Percentiles rank a stretch among this genome's conserved stretches.
Evolutionary conservation across 1,140 invertebrate species (phyloP).

Genomic region (Ooceraea biroi): DNA sequence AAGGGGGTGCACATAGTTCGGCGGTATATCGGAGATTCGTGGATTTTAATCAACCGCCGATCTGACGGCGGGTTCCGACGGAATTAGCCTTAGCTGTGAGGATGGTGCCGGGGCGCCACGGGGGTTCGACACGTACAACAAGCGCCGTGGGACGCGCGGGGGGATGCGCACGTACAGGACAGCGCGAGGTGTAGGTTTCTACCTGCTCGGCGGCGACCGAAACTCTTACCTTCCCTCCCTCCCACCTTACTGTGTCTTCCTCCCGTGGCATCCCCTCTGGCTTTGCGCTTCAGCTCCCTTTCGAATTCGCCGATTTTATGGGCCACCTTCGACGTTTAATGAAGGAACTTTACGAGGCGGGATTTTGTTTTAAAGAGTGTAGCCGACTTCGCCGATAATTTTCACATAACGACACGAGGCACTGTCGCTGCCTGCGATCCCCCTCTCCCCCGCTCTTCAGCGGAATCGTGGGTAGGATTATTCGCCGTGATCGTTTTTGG

Average conservation of each 20-base stretch:
- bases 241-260: too few relatives aligned
- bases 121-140: slow-evolving; percentile 85
- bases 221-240: neutral
- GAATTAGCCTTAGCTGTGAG: slow-evolving; percentile 79
- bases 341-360: slow-evolving; percentile 85
- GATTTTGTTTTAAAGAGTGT: slow-evolving; percentile 85
- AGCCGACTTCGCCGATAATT: slow-evolving; percentile 81
- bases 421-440: slow-evolving; percentile 29
- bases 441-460: neutral
- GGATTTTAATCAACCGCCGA: slow-evolving; percentile 86
- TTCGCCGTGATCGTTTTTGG: slow-evolving; percentile 26
- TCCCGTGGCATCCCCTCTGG: too few relatives aligned
- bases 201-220: slow-evolving; percentile 56
- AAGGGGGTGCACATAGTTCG: slow-evolving; percentile 78
- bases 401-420: slow-evolving; percentile 72
- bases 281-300: slow-evolving; percentile 57
- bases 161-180: slow-evolving; percentile 50
- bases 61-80: slow-evolving; percentile 82
- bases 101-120: slow-evolving; percentile 85
- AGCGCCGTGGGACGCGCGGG: slow-evolving; percentile 68
- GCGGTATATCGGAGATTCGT: slow-evolving; percentile 83
- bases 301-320: slow-evolving; percentile 85
- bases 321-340: slow-evolving; percentile 85
- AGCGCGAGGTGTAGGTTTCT: slow-evolving; percentile 63
- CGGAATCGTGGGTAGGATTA: slow-evolving; percentile 1